Base-by-base conservation (phyloP, 2,888 invertebrate species). In the Tholera decimalis region DNA sequence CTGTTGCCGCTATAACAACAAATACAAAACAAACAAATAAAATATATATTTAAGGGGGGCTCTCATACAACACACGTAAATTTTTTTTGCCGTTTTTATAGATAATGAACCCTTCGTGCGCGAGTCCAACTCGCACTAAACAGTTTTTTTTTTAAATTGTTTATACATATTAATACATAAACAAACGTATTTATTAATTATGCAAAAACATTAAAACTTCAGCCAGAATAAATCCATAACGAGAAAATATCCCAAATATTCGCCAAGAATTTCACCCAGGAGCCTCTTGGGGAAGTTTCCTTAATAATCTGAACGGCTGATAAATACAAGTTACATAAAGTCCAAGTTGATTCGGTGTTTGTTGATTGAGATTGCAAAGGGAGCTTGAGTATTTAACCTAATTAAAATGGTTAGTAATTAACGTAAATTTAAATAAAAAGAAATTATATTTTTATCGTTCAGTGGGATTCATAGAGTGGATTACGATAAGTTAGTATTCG, bases 291-390 rank as follows among this genome's bases (percentile, higher is more conserved):
- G 54, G 24, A 55, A 78, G 51, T 74, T 78, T 43, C 15, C 43
- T 60, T 73, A 66, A 57, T 77, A 76, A 78, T 74, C 63, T 39
- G n/a, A 69, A 69, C 49, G 54, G 43, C 28, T 26, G 68, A 68
- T 57, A 58, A 68, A 68, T 59, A 60, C 39, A 63, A 68, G 64
- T 53, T 56, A 79, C 69, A 77, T 53, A 78, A 68, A 61, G 18
- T 39, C 33, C 39, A 68, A 61, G 69, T 55, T 53, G 58, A 49
- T 44, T 44, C 6, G 20, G 24, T 78, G 57, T 78, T 78, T 64
- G 41, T 49, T 18, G 33, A 57, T 20, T 44, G 28, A 63, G 28
- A 76, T 78, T 68, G 56, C 56, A 46, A 49, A 28, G 60, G 37
- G 49, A 59, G 5, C 8, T 49, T 54, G 53, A 59, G 33, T 44